Percentiles rank a stretch among this genome's conserved stretches.
Conservation (phyloP, 2,888 invertebrate genomes). For the Caradrina kadenii region DNA sequence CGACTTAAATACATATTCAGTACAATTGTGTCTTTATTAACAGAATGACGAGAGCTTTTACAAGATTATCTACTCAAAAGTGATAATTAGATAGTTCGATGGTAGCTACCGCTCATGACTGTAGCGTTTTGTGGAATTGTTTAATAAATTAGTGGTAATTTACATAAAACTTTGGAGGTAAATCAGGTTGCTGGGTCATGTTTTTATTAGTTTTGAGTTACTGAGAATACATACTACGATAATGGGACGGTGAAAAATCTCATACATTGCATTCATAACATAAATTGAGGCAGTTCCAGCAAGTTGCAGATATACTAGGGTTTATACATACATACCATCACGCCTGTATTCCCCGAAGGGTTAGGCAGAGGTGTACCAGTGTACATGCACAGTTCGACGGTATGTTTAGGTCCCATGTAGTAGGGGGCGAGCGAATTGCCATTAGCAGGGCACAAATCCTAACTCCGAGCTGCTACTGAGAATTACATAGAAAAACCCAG, state of each 20-base stretch:
- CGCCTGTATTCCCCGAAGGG: too few relatives aligned
- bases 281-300: too few relatives aligned
- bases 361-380: too few relatives aligned
- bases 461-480: too few relatives aligned
- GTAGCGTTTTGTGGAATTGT: constrained; percentile 21
- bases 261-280: too few relatives aligned
- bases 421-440: too few relatives aligned
- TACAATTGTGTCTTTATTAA: constrained; percentile 58
- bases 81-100: constrained; percentile 43
- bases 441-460: too few relatives aligned
- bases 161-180: constrained; percentile 1
- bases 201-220: constrained; percentile 16
- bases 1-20: constrained; percentile 57
- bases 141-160: constrained; percentile 29
- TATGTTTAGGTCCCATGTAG: too few relatives aligned
- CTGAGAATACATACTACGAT: background rate
- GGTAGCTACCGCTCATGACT: background rate
- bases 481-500: too few relatives aligned
- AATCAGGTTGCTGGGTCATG: constrained; percentile 19
- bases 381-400: too few relatives aligned
- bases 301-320: too few relatives aligned
- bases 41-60: constrained; percentile 56
- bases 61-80: constrained; percentile 39
- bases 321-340: too few relatives aligned
- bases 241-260: background rate